Percentiles rank a stretch among this genome's conserved stretches.
phyloP scores from a whole-genome alignment of 2,797 vertebrate species.

The Jordanella pulchra region DNA sequence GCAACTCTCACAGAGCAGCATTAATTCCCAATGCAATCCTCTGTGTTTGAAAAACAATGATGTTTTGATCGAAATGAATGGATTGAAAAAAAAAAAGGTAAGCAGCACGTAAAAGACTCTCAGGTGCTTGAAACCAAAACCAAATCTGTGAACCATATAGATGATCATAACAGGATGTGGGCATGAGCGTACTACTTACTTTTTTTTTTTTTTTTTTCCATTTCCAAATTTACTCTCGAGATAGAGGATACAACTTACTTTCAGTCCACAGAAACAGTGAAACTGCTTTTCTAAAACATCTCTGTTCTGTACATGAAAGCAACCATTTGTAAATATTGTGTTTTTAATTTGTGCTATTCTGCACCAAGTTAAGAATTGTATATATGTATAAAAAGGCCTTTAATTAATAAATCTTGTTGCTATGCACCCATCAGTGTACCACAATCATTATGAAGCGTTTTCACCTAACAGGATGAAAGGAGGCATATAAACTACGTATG shows the following conservation, averaged over 20 bases:
- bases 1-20: slow-evolving; percentile 36
- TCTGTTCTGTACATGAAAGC: slow-evolving; percentile 8
- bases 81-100: not conserved
- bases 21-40: slow-evolving; percentile 31
- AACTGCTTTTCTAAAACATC: slow-evolving; percentile 25
- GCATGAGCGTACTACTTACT: slow-evolving; percentile 45
- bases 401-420: slow-evolving; percentile 22
- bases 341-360: slow-evolving; percentile 6
- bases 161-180: slow-evolving; percentile 83
- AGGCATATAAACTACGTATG: not conserved
- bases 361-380: slow-evolving; percentile 12
- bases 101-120: slow-evolving; percentile 12
- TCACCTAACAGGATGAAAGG: not conserved
- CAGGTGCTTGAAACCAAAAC: slow-evolving; percentile 48
- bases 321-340: not conserved
- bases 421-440: not conserved
- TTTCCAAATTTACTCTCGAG: slow-evolving; percentile 42
- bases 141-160: slow-evolving; percentile 38
- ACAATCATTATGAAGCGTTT: not conserved
- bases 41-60: slow-evolving; percentile 11
- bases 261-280: slow-evolving; percentile 18
- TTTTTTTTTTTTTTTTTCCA: slow-evolving; percentile 61
- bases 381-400: slow-evolving; percentile 21
- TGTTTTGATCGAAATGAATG: slow-evolving; percentile 1
- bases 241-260: slow-evolving; percentile 13